phyloP scores from a whole-genome alignment of 2,113 vertebrate species.

The Pyxicephalus adspersus region DNA sequence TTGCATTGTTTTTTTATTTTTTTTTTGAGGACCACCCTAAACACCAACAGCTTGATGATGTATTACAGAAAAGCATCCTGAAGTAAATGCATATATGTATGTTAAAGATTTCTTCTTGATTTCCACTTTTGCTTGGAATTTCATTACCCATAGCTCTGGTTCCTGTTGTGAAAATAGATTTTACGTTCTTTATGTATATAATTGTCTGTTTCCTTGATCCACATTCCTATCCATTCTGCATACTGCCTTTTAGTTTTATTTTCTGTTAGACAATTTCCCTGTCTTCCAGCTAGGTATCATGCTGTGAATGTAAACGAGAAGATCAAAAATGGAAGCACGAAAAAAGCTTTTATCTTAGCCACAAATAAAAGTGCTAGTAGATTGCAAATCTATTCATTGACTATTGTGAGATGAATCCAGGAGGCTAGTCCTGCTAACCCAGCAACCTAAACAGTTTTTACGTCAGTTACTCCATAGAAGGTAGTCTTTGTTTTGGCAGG shows the following conservation, averaged over 20 bases:
- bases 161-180: background rate
- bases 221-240: background rate
- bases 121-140: background rate
- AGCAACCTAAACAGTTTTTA: too few relatives aligned
- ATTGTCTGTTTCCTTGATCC: background rate
- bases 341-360: background rate
- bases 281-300: background rate
- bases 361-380: background rate
- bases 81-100: background rate
- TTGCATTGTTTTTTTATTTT: too few relatives aligned
- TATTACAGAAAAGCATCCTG: background rate
- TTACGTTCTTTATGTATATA: constrained; percentile 6
- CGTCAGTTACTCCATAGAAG: too few relatives aligned
- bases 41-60: background rate
- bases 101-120: background rate
- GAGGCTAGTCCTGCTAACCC: background rate
- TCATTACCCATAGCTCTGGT: background rate
- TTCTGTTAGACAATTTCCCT: background rate
- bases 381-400: background rate
- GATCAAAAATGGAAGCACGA: background rate
- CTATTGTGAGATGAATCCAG: background rate
- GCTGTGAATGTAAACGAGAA: constrained; percentile 15
- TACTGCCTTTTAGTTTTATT: background rate
- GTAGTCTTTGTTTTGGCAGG: too few relatives aligned
- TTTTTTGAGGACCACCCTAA: too few relatives aligned